phyloP scores from a whole-genome alignment of 2,113 vertebrate species.

The Passer montanus region DNA sequence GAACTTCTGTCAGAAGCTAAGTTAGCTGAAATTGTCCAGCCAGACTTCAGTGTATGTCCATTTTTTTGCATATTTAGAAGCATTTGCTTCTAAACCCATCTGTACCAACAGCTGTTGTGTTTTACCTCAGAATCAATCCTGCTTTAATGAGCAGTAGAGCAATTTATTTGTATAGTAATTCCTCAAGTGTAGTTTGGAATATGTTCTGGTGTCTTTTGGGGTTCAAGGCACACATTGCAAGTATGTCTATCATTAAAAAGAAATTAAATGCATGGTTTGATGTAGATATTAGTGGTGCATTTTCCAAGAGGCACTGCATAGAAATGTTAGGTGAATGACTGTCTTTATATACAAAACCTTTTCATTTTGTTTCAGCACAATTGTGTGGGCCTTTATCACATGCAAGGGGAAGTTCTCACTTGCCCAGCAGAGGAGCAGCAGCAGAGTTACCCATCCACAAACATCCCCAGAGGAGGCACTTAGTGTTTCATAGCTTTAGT shows the following conservation, averaged over 20 bases:
- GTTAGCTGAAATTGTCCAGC: neutral
- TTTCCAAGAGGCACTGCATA: neutral
- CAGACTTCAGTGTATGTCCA: neutral
- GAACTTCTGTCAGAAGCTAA: neutral
- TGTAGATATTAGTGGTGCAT: neutral
- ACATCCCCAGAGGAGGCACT: neutral
- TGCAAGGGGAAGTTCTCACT: neutral
- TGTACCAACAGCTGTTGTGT: constrained; percentile 7
- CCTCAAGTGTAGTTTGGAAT: neutral
- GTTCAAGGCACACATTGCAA: neutral
- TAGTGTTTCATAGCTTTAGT: neutral
- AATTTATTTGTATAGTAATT: neutral
- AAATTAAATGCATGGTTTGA: neutral
- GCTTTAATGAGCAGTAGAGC: neutral
- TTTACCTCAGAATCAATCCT: neutral
- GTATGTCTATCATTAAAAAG: neutral
- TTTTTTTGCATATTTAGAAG: neutral
- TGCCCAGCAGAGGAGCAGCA: neutral
- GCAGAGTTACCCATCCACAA: neutral
- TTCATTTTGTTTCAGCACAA: neutral
- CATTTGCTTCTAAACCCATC: neutral
- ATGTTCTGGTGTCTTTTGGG: neutral
- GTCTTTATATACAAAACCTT: neutral
- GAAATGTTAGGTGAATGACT: neutral
- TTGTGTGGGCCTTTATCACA: neutral